These are phyloP conservation scores for Odontocolon sp. DNA, from an alignment of 2,888 invertebrate genomes.

Conservation along the genomic window DNA sequence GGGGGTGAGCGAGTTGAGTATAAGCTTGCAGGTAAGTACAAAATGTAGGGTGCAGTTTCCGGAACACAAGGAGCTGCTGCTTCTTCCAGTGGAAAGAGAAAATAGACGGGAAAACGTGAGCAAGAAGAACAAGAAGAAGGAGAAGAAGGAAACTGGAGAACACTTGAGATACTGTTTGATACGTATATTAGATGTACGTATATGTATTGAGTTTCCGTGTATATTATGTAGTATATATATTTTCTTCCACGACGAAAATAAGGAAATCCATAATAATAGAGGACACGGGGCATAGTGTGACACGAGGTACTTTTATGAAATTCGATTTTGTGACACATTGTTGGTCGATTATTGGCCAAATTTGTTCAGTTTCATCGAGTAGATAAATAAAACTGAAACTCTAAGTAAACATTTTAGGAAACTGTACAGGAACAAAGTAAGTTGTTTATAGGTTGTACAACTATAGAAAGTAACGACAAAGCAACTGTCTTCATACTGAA, in stretches of 20 bases:
- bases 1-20: slow-evolving; percentile 6
- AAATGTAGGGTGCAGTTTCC: not conserved
- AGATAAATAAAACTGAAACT: no score
- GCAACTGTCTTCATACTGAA: no score
- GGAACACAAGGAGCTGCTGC: slow-evolving; percentile 4
- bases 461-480: no score
- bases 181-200: not conserved
- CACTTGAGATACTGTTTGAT: slow-evolving; percentile 12
- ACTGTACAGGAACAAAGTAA: no score
- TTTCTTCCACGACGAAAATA: not conserved
- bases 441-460: no score
- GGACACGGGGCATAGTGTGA: not conserved
- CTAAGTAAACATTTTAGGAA: no score
- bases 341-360: no score
- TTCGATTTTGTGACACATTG: no score
- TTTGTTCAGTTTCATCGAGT: no score
- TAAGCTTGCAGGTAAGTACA: slow-evolving; percentile 15
- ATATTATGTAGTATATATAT: no score
- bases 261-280: not conserved
- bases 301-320: no score
- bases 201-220: not conserved
- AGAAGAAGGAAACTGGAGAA: no score
- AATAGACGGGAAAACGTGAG: not conserved
- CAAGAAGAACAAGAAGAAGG: not conserved
- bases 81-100: not conserved